Conservation (phyloP, 2,113 vertebrate genomes). For the Gymnocephalus cernua region DNA sequence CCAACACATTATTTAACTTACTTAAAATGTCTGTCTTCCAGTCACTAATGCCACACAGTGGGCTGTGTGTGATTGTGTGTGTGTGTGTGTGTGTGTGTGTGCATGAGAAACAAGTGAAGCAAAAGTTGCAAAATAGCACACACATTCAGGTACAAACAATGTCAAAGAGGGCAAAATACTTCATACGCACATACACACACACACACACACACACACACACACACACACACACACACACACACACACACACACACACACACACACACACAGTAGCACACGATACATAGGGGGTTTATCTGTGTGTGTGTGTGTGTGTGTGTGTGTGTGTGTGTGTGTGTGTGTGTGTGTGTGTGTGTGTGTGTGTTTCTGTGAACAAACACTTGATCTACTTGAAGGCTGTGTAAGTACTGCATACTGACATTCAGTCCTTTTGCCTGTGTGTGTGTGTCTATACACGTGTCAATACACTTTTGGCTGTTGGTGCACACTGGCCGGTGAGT, state of each 20-base stretch:
- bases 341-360: constrained; percentile 6
- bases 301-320: constrained; percentile 22
- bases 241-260: no score
- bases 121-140: no score
- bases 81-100: constrained; percentile 19
- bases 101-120: no score
- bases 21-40: constrained; percentile 43
- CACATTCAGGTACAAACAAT: no score
- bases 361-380: constrained; percentile 11
- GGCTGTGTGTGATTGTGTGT: constrained; percentile 21
- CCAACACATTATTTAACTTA: constrained; percentile 47
- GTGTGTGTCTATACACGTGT: constrained; percentile 14
- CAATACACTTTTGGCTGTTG: constrained; percentile 9
- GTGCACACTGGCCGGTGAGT: constrained; percentile 33
- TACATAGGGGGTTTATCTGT: no score
- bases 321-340: background rate
- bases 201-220: no score
- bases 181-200: no score
- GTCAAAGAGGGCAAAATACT: no score
- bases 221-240: no score
- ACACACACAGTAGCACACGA: no score
- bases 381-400: constrained; percentile 13
- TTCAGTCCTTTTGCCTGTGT: background rate
- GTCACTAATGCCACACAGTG: constrained; percentile 42
- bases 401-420: constrained; percentile 19